Evolutionary conservation across 2,113 vertebrate genomes (phyloP).

Genomic region (Salvelinus fontinalis): DNA sequence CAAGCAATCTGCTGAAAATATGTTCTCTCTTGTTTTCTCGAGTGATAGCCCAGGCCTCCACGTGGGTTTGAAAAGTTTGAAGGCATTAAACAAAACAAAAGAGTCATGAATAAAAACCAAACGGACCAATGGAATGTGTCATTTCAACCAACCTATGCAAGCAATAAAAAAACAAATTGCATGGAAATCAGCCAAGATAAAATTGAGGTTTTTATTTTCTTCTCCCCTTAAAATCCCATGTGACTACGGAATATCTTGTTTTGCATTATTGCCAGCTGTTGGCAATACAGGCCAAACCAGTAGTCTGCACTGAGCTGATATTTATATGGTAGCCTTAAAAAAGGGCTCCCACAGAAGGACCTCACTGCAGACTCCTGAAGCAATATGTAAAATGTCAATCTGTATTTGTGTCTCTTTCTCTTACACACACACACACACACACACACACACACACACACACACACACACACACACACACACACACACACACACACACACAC

Average conservation of each 20-base stretch:
- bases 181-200: constrained; percentile 39
- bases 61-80: not conserved
- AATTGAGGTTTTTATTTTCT: constrained; percentile 19
- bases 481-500: not conserved
- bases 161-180: constrained; percentile 36
- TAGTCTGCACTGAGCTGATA: constrained; percentile 39
- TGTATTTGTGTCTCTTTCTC: constrained; percentile 42
- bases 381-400: constrained; percentile 58
- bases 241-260: constrained; percentile 41
- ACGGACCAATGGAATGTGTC: constrained; percentile 5
- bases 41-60: not conserved
- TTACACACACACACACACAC: not conserved
- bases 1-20: not conserved
- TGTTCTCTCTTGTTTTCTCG: not conserved
- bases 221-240: constrained; percentile 36
- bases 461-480: no score
- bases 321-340: constrained; percentile 47
- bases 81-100: constrained; percentile 12
- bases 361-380: constrained; percentile 45
- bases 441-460: not conserved
- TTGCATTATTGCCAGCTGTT: constrained; percentile 32
- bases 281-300: constrained; percentile 42
- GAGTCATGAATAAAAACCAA: not conserved
- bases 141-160: constrained; percentile 18
- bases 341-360: constrained; percentile 27